Base-by-base conservation (phyloP, 2,888 invertebrate genomes). In the Lithophane leautieri region DNA sequence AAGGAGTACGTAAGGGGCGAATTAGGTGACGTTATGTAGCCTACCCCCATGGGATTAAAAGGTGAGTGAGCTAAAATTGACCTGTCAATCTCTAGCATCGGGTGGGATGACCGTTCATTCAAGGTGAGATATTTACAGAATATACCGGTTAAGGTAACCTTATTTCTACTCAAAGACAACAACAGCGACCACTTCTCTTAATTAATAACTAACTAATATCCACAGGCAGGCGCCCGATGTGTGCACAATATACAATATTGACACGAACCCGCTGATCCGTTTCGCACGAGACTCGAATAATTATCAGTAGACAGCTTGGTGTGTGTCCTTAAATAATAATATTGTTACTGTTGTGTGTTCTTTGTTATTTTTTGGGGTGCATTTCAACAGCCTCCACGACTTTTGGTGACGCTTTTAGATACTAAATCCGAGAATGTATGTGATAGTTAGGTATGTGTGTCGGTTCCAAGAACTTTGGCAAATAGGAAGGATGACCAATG, bases 161-260 rank as follows among this genome's bases (percentile, higher is more conserved):
- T 42, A 19, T 16, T 22, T 42, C 40, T 40, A 40, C 40, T 6
- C 56, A 62, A 65, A 77, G 63, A 65, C 63, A 70, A 56, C n/a
- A 69, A 34, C 11, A 16, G 54, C 28, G 47, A 61, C 60, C 69
- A 83, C 79, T 81, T 65, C 65, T 60, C 73, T 79, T 81, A 81
- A 81, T 81, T 81, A 81, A 81, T 78, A 82, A 58, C 80, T 67
- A 83, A 61, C 80, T 63, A 76, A 81, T 82, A 78, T 50, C 52
- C 42, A 14, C 22, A 3, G 40, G 6, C 60, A 8, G 58, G 25
- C 73, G 28, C 54, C 40, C 82, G 47, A 54, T 70, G 73, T 79
- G 73, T 70, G 73, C 52, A 61, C 83, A 65, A 62, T 79, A 66
- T 73, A 83, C 83, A 58, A 83, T 79, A 81, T 83, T 79, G 79